phyloP scores from a whole-genome alignment of 1,140 invertebrate genomes.

The Aplysia californica region DNA sequence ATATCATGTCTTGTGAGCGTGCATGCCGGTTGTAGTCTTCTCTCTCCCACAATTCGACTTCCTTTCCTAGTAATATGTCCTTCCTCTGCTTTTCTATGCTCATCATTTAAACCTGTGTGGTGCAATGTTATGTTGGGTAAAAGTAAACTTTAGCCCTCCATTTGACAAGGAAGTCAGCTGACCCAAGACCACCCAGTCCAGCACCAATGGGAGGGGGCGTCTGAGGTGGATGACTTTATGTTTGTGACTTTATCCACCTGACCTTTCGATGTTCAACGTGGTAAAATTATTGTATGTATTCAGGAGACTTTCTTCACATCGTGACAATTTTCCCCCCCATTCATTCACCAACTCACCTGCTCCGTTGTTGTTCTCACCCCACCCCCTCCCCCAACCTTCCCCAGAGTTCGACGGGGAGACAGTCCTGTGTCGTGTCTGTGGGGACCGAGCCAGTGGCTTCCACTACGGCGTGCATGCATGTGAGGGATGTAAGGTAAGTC shows the following conservation, averaged over 20 bases:
- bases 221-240: background rate
- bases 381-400: constrained; percentile 67
- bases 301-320: background rate
- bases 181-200: no score
- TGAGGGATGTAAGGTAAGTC: constrained; percentile 99
- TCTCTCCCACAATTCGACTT: no score
- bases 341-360: background rate
- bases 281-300: background rate
- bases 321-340: background rate
- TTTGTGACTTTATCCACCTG: background rate
- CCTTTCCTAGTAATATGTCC: no score
- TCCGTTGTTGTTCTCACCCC: background rate
- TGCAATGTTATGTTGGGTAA: no score
- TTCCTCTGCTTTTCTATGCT: no score
- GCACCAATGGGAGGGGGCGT: no score
- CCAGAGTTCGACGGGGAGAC: constrained; percentile 99
- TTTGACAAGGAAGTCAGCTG: no score
- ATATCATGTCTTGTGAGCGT: no score
- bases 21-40: no score
- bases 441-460: constrained; percentile 98
- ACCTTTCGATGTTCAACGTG: background rate
- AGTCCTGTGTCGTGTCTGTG: constrained; percentile 96
- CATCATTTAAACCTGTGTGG: no score
- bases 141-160: no score
- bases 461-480: constrained; percentile 99